phyloP scores from a whole-genome alignment of 37 sponge, comb jelly and placozoan species.

The Ianthella basta region DNA sequence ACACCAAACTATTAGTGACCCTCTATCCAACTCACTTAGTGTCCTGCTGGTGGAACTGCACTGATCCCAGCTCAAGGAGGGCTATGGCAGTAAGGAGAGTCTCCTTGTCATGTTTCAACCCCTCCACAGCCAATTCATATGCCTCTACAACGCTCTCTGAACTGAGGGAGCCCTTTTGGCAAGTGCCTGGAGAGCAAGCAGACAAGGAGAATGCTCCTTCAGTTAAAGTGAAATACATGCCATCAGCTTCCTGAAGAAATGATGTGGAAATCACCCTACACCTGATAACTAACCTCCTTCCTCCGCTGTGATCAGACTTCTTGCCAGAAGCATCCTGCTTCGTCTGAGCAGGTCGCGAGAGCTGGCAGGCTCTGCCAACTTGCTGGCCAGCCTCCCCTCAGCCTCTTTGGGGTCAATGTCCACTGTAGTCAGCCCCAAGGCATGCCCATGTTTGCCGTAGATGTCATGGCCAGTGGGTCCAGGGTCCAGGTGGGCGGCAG shows the following conservation, averaged over 20 bases:
- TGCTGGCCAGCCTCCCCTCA: neutral
- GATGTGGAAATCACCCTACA: too few species aligned
- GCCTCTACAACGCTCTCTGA: neutral
- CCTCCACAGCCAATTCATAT: conserved; percentile 21
- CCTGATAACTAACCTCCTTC: too few species aligned
- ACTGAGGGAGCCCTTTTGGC: neutral
- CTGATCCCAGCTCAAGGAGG: conserved; percentile 71
- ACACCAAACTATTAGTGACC: too few species aligned
- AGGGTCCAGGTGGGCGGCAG: conserved; percentile 76
- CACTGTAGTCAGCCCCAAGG: conserved; percentile 45
- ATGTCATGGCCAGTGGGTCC: conserved; percentile 53
- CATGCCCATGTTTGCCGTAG: conserved; percentile 60
- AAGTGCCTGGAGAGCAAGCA: too few species aligned
- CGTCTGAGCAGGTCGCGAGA: neutral
- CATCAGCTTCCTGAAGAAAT: too few species aligned
- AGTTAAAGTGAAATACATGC: too few species aligned
- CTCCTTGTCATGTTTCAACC: conserved; percentile 37
- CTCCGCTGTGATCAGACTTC: too few species aligned
- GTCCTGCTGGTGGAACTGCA: conserved; percentile 44
- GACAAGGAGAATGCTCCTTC: too few species aligned
- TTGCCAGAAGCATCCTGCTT: conserved; percentile 32
- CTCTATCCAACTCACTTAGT: conserved; percentile 42
- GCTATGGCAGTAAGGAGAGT: conserved; percentile 48
- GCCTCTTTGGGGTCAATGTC: neutral
- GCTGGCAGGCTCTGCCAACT: neutral